phyloP scores from a whole-genome alignment of 2,888 invertebrate genomes.

The Stenurella melanura region DNA sequence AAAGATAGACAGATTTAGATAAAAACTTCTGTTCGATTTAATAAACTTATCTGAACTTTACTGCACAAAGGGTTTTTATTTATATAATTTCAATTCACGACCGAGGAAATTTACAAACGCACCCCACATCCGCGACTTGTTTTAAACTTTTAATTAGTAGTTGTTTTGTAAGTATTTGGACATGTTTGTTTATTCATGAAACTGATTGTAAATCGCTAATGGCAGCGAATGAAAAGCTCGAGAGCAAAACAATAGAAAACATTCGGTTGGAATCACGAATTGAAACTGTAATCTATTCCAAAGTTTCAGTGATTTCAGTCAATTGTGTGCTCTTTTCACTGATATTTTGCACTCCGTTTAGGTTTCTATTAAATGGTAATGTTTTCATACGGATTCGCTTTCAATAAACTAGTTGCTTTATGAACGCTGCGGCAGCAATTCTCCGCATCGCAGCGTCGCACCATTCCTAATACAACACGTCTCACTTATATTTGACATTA shows the following conservation, averaged over 20 bases:
- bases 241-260: conserved; percentile 34
- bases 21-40: neutral
- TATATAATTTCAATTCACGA: neutral
- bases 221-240: conserved; percentile 25
- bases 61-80: neutral
- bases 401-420: conserved; percentile 5
- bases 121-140: conserved; percentile 8
- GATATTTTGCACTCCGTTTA: conserved; percentile 57
- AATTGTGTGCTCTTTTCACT: conserved; percentile 56
- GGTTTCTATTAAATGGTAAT: conserved; percentile 41
- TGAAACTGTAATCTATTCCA: conserved; percentile 50
- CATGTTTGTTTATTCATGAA: conserved; percentile 36
- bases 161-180: conserved; percentile 31
- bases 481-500: neutral
- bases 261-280: conserved; percentile 27
- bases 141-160: conserved; percentile 37
- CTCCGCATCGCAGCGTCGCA: neutral
- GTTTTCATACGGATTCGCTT: conserved; percentile 22
- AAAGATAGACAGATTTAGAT: neutral
- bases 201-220: conserved; percentile 31
- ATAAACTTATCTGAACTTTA: neutral
- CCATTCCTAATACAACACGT: neutral
- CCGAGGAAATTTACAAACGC: neutral
- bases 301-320: conserved; percentile 52
- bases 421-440: neutral